phyloP scores from a whole-genome alignment of 2,888 invertebrate genomes.

The Hybos culiciformis region DNA sequence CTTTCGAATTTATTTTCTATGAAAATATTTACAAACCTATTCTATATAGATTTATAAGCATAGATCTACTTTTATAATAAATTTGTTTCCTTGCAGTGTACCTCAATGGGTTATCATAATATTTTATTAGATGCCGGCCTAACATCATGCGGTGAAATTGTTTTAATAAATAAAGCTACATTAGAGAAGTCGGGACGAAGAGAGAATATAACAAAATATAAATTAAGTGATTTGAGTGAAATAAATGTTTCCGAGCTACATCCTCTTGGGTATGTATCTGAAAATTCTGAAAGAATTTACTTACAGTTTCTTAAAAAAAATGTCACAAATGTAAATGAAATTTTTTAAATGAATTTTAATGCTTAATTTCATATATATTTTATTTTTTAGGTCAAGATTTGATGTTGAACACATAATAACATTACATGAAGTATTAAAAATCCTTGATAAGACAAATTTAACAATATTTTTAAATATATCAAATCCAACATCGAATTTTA shows the following conservation, averaged over 20 bases:
- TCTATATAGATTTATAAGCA: not conserved
- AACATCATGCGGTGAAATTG: constrained; percentile 32
- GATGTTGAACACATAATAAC: constrained; percentile 30
- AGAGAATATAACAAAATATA: constrained; percentile 23
- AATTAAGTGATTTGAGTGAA: constrained; percentile 27
- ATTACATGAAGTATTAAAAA: constrained; percentile 26
- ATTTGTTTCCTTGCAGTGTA: constrained; percentile 30
- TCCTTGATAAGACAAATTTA: constrained; percentile 25
- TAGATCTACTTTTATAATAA: not conserved
- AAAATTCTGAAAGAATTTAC: not conserved
- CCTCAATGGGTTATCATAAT: constrained; percentile 30
- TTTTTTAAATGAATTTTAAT: not conserved
- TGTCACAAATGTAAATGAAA: not conserved
- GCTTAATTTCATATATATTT: not conserved
- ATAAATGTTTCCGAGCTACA: constrained; percentile 32
- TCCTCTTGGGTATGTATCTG: constrained; percentile 33
- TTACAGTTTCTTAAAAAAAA: not conserved
- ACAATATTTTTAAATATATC: constrained; percentile 31
- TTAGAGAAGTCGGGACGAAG: constrained; percentile 27
- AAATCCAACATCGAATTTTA: constrained; percentile 27
- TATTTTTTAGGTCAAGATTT: constrained; percentile 26
- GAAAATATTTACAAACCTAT: not conserved
- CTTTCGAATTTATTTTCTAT: not conserved
- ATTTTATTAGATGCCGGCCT: constrained; percentile 31
- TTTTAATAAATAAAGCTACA: constrained; percentile 27